Percentiles rank a stretch among this genome's conserved stretches.
Conservation (phyloP, 2,888 invertebrate genomes). For the Bimastos eiseni region DNA sequence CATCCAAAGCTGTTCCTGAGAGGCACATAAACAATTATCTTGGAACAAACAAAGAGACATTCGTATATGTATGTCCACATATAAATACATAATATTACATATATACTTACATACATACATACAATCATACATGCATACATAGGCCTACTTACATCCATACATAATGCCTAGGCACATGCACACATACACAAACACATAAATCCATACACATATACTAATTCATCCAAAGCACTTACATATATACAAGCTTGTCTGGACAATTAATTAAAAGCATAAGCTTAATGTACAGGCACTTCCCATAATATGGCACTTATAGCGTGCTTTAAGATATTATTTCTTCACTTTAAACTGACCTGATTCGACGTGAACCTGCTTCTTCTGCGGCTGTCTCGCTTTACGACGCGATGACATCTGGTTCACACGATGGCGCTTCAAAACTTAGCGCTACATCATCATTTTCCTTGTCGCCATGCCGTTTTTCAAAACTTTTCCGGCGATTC, state of each 20-base stretch:
- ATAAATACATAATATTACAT: too few relatives aligned
- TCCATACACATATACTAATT: not conserved
- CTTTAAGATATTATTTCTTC: not conserved
- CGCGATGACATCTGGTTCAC: constrained; percentile 23
- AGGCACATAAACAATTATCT: too few relatives aligned
- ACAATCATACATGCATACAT: not conserved
- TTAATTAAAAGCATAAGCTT: not conserved
- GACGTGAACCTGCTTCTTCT: constrained; percentile 25
- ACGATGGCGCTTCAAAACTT: constrained; percentile 8
- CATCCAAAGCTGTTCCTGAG: too few relatives aligned
- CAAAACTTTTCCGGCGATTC: not conserved
- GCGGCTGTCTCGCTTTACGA: constrained; percentile 25
- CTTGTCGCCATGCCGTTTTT: not conserved
- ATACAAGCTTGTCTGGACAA: not conserved
- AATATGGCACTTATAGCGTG: not conserved
- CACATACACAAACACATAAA: not conserved
- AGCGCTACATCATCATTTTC: constrained; percentile 21
- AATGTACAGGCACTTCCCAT: not conserved
- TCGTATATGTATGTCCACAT: too few relatives aligned
- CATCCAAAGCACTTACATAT: not conserved
- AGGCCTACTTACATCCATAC: not conserved
- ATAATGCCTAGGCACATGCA: too few relatives aligned
- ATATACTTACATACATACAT: too few relatives aligned
- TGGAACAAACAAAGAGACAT: too few relatives aligned
- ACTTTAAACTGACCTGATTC: constrained; percentile 3